Evolutionary conservation across 2,113 vertebrate genomes (phyloP).

Genomic region (Prochilodus magdalenae): DNA sequence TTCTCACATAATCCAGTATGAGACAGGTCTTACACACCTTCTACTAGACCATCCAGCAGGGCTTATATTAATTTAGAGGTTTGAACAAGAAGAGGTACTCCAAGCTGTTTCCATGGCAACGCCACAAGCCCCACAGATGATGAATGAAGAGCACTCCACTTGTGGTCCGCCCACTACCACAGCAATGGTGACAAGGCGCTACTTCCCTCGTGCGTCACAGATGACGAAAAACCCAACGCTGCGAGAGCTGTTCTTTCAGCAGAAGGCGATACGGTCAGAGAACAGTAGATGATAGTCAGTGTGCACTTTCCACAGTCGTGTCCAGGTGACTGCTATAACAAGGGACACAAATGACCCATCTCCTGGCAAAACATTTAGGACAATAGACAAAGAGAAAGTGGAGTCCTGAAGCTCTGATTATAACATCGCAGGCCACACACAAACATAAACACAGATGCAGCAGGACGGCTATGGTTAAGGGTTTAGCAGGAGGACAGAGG

Average conservation of each 20-base stretch:
- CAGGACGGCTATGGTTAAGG: neutral
- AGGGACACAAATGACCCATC: neutral
- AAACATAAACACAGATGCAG: neutral
- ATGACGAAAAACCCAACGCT: neutral
- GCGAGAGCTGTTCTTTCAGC: neutral
- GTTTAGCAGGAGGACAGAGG: neutral
- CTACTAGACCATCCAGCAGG: no score
- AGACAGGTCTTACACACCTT: no score
- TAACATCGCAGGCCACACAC: neutral
- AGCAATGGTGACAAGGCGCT: neutral
- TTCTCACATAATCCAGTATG: no score
- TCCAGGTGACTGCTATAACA: neutral
- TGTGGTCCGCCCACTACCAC: neutral
- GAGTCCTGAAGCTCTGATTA: neutral
- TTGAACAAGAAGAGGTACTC: neutral
- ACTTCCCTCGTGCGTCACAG: neutral
- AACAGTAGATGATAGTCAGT: neutral
- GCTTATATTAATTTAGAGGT: neutral
- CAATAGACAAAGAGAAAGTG: constrained; percentile 1
- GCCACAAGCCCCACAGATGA: neutral
- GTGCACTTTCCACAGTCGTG: neutral
- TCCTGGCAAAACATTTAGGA: neutral
- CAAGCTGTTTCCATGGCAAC: constrained; percentile 35
- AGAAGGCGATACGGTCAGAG: neutral
- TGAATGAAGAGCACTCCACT: neutral